Evolutionary conservation across 2,797 vertebrate genomes (phyloP).

Genomic region (Heterohyrax brucei): DNA sequence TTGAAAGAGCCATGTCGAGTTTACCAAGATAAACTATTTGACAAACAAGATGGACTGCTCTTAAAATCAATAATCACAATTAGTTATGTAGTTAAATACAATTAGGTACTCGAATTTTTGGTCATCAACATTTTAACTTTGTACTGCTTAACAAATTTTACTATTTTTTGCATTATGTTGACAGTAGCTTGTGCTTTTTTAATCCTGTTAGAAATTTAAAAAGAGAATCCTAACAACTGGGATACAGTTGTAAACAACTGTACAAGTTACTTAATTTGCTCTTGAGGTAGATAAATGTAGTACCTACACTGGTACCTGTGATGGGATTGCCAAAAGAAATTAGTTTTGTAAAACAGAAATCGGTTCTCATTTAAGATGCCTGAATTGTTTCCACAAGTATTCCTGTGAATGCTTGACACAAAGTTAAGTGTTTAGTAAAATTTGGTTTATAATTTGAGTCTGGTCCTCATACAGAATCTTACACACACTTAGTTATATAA

Average conservation of each 20-base stretch:
- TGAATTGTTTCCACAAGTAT: neutral
- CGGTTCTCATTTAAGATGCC: neutral
- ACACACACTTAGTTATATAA: too few species aligned
- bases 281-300: conserved; percentile 9
- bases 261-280: conserved; percentile 48
- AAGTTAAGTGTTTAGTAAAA: too few species aligned
- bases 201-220: too few species aligned
- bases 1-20: conserved; percentile 33
- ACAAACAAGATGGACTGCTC: conserved; percentile 15
- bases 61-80: neutral
- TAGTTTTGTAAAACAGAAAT: conserved; percentile 49
- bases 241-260: conserved; percentile 21
- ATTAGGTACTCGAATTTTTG: conserved; percentile 2
- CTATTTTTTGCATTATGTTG: neutral
- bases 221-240: too few species aligned
- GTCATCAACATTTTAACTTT: conserved; percentile 50
- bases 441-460: too few species aligned
- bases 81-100: conserved; percentile 4
- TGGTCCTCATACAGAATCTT: too few species aligned
- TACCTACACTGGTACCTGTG: conserved; percentile 35
- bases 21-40: conserved; percentile 42
- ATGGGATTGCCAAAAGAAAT: conserved; percentile 37
- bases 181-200: conserved; percentile 49
- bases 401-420: too few species aligned
- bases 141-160: conserved; percentile 29